A percentile compares a stretch with the other conserved stretches of the same genome.
Conservation (phyloP, 1,140 invertebrate species). For the Prorops nasuta region DNA sequence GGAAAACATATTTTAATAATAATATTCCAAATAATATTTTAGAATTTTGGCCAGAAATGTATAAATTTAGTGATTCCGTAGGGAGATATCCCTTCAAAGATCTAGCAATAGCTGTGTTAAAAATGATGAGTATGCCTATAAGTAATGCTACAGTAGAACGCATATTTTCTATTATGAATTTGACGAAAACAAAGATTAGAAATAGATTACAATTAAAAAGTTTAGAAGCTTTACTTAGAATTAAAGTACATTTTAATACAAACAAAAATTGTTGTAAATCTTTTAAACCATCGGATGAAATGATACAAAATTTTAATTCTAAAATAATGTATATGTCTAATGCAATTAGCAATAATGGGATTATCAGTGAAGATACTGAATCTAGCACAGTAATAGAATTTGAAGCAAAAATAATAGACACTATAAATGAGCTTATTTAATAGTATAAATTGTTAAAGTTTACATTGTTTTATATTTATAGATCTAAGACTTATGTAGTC, state of each 20-base stretch:
- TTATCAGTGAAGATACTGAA: too few species aligned
- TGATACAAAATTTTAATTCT: conserved; percentile 17
- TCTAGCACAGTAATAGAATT: too few species aligned
- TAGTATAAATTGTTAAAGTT: too few species aligned
- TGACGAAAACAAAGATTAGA: conserved; percentile 15
- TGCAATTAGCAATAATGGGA: too few species aligned
- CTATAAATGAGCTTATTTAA: too few species aligned
- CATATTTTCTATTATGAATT: conserved; percentile 19
- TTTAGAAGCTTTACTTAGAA: conserved; percentile 12
- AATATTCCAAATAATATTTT: neutral
- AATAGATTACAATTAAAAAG: conserved; percentile 14
- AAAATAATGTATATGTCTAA: conserved; percentile 8
- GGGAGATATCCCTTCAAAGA: conserved; percentile 3
- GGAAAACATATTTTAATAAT: neutral
- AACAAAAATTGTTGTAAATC: conserved; percentile 7
- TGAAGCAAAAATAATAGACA: too few species aligned
- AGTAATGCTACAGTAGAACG: conserved; percentile 13
- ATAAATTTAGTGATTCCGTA: neutral
- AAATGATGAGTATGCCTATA: conserved; percentile 1
- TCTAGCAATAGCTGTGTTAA: conserved; percentile 2
- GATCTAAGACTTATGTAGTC: too few species aligned
- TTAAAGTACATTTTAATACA: conserved; percentile 13
- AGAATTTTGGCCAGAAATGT: neutral
- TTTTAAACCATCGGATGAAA: conserved; percentile 11
- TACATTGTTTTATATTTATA: too few species aligned